Conservation (phyloP, 2,888 invertebrate genomes). For the Antheraea assamensis region DNA sequence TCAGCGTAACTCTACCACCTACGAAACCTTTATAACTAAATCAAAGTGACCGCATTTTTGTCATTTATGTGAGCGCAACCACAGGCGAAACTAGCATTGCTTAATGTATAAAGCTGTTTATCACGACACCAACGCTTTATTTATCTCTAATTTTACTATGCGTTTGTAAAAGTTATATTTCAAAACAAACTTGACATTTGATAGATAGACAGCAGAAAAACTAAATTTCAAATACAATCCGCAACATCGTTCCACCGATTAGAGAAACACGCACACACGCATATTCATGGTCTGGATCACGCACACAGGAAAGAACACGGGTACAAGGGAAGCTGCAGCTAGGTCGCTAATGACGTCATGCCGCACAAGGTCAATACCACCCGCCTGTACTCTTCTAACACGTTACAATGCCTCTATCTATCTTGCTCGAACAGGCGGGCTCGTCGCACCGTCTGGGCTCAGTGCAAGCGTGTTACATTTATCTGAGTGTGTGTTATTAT, state of each 20-base stretch:
- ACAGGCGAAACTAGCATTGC: no score
- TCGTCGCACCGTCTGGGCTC: conserved; percentile 69
- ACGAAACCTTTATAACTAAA: no score
- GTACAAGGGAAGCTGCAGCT: conserved; percentile 73
- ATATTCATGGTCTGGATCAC: conserved; percentile 78
- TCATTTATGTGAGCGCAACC: no score
- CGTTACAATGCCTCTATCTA: conserved; percentile 28
- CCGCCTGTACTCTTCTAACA: conserved; percentile 48
- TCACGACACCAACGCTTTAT: no score
- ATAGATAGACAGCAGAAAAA: no score
- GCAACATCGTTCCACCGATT: conserved; percentile 19
- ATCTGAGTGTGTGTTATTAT: conserved; percentile 23
- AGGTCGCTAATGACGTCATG: conserved; percentile 84
- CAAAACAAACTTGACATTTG: no score
- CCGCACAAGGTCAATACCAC: conserved; percentile 80
- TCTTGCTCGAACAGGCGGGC: conserved; percentile 55
- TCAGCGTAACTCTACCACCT: no score
- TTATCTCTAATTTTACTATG: no score
- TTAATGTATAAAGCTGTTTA: no score
- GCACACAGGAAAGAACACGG: conserved; percentile 41
- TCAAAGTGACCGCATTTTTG: no score
- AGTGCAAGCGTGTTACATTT: conserved; percentile 49
- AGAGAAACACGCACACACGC: conserved; percentile 35
- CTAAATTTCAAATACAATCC: background rate
- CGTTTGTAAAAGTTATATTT: no score